phyloP scores from a whole-genome alignment of 2,888 invertebrate species.

The Mythimna loreyi region DNA sequence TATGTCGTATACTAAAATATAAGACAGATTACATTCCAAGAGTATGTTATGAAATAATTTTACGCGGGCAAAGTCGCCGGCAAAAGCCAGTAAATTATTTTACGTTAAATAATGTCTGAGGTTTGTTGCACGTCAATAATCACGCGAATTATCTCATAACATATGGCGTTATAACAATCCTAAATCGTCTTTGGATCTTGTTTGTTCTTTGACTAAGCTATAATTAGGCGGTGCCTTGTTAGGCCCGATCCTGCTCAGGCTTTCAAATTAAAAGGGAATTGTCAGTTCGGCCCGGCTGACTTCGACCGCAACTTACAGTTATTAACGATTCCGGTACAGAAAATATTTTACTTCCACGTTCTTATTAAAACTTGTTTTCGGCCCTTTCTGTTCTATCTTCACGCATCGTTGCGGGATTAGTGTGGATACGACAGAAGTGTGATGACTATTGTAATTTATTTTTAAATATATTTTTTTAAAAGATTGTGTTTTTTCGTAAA shows the following conservation, averaged over 20 bases:
- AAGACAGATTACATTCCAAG: too few relatives aligned
- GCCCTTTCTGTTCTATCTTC: constrained; percentile 82
- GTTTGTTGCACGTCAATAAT: constrained; percentile 39
- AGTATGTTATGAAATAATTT: too few relatives aligned
- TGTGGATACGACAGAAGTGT: constrained; percentile 75
- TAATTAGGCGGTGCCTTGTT: constrained; percentile 89
- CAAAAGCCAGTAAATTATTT: constrained; percentile 9
- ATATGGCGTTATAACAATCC: constrained; percentile 82
- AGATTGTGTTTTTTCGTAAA: neutral
- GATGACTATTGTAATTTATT: neutral
- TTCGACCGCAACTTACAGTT: constrained; percentile 86
- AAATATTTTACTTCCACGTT: constrained; percentile 90
- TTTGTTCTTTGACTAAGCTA: constrained; percentile 86
- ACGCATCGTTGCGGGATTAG: constrained; percentile 71
- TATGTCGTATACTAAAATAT: too few relatives aligned
- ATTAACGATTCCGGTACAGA: constrained; percentile 89
- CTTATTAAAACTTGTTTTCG: constrained; percentile 88
- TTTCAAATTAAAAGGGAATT: constrained; percentile 89
- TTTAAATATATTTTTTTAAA: neutral
- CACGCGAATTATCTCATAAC: constrained; percentile 67
- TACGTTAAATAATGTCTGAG: constrained; percentile 4
- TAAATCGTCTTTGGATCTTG: constrained; percentile 80
- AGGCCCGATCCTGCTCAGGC: constrained; percentile 84
- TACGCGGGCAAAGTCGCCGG: too few relatives aligned
- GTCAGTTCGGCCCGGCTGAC: constrained; percentile 77